Evolutionary conservation across 2,797 vertebrate species (phyloP).

Genomic region (Crenuchus spilurus): DNA sequence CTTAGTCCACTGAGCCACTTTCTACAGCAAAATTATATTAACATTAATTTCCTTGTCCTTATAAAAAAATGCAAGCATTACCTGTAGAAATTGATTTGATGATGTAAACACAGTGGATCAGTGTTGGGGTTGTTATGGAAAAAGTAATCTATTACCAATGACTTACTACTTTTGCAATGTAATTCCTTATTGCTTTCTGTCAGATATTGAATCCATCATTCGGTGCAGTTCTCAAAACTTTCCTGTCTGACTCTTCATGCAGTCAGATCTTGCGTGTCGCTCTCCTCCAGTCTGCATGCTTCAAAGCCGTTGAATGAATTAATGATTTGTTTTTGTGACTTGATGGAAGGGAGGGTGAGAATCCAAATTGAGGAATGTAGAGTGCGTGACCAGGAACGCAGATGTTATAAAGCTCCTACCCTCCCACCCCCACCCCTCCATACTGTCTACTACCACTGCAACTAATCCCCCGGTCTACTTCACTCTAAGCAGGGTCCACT

Average conservation of each 20-base stretch:
- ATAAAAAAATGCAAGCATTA: too few relatives aligned
- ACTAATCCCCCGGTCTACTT: neutral
- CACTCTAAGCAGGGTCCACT: neutral
- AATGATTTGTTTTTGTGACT: conserved; percentile 21
- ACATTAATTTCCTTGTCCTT: too few relatives aligned
- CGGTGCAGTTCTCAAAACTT: conserved; percentile 8
- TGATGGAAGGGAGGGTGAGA: conserved; percentile 2
- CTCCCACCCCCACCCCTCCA: neutral
- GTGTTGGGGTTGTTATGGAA: too few relatives aligned
- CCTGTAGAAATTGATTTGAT: too few relatives aligned
- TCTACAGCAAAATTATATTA: too few relatives aligned
- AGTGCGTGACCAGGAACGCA: neutral
- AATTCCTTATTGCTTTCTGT: too few relatives aligned
- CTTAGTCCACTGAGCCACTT: too few relatives aligned
- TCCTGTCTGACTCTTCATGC: neutral
- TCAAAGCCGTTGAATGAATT: conserved; percentile 3
- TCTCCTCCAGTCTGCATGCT: neutral
- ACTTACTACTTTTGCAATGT: too few relatives aligned
- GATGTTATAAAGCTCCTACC: neutral
- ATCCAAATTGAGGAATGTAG: neutral
- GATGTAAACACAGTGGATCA: too few relatives aligned
- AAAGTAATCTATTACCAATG: too few relatives aligned
- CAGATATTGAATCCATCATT: neutral
- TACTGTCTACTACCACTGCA: neutral
- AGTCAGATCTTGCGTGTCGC: conserved; percentile 11